Evolutionary conservation across 2,797 vertebrate species (phyloP), one percentile per base, ranked within the genome.

Genomic region (Lindbergichthys nudifrons): DNA sequence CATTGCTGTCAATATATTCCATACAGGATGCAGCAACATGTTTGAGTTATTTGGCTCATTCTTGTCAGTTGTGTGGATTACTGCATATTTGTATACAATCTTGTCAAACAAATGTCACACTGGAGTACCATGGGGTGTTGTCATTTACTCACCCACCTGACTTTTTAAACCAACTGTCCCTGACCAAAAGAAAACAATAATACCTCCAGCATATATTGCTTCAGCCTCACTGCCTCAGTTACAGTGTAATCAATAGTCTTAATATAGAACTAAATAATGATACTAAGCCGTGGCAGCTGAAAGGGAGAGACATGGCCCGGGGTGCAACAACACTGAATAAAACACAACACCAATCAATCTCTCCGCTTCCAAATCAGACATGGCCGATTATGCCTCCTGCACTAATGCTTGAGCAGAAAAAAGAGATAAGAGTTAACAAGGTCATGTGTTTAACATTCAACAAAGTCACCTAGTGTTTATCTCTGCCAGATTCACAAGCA

Each of bases 271-370:
- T 75, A 77, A 89, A 92, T 84, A 88, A 87, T 81, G 71, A 87
- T 65, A 87, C 75, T 75, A 72, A 85, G 84, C 52, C 65, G 11
- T 42, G 36, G 85, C 77, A 36, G 65, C 71, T 58, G 68, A 85
- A 76, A 79, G 56, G 73, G 68, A 78, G 56, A 88, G 69, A 82
- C 83, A 75, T 82, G 65, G 83, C 89, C 91, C 2, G 72, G 83
- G 91, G 91, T 79, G 84, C 66, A 73, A 71, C 73, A 83, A 86
- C 76, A 82, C 82, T 79, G 85, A 85, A 85, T 85, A 87, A 89
- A 87, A 92, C 81, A 86, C 80, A 84, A 67, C 74, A 63, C 74
- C 77, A 88, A 92, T 93, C 91, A 87, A 90, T 92, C 75, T 65
- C 67, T 73, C 79, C 65, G 80, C 82, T 83, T 81, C 84, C 78